Conservation (phyloP, 2,113 vertebrate genomes). For the Cnemophilus loriae region DNA sequence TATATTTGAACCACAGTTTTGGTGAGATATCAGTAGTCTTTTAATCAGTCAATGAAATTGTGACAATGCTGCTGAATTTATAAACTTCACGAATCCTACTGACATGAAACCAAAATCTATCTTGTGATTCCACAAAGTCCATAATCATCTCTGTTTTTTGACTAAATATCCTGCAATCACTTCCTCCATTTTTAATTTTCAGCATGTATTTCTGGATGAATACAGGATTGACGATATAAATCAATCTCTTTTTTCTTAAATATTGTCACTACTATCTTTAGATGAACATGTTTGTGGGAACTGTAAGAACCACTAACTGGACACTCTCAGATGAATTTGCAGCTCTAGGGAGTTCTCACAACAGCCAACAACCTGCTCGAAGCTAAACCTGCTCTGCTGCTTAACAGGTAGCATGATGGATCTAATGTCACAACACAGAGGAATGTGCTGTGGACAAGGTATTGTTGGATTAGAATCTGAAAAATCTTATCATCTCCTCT, state of each 20-base stretch:
- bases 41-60: background rate
- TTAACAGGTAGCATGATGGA: background rate
- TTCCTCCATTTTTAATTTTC: background rate
- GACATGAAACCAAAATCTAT: background rate
- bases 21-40: background rate
- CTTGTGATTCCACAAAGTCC: background rate
- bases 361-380: background rate
- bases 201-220: background rate
- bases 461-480: background rate
- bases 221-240: background rate
- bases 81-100: background rate
- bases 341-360: background rate
- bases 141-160: accelerated
- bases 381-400: accelerated
- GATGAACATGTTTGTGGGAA: background rate
- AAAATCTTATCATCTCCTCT: background rate
- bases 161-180: background rate
- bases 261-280: background rate
- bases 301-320: background rate
- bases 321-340: background rate
- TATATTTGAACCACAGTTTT: background rate
- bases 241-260: background rate
- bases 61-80: background rate
- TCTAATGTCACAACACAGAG: background rate
- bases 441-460: background rate